Conservation (phyloP, 2,888 invertebrate genomes). For the Thereva unica region DNA sequence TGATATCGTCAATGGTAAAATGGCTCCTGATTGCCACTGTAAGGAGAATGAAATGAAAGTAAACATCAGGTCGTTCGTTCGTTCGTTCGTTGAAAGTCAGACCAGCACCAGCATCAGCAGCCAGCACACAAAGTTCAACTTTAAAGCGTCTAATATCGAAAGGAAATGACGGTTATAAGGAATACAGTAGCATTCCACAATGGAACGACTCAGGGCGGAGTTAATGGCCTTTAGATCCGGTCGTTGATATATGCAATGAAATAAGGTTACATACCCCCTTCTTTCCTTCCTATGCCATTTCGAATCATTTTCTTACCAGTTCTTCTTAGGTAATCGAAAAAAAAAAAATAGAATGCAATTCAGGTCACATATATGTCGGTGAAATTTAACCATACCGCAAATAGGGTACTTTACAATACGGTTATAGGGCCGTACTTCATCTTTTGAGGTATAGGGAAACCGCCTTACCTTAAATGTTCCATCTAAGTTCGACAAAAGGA, state of each 20-base stretch:
- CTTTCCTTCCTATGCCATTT: neutral
- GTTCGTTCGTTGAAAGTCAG: neutral
- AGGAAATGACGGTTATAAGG: conserved; percentile 1
- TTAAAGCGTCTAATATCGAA: neutral
- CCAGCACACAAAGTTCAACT: neutral
- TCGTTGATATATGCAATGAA: no score
- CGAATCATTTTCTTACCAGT: conserved; percentile 1
- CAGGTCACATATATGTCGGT: no score
- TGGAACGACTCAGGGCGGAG: neutral
- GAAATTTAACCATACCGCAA: no score
- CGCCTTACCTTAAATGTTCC: no score
- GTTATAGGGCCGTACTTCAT: no score
- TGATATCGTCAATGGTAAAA: conserved; percentile 5
- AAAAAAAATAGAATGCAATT: no score
- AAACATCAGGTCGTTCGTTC: neutral
- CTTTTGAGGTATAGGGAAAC: no score
- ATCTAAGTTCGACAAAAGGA: no score
- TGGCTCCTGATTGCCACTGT: conserved; percentile 11
- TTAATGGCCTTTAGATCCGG: neutral
- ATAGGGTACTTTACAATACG: no score
- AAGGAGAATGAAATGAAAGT: neutral
- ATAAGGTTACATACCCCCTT: no score
- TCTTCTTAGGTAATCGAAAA: no score
- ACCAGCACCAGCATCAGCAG: neutral
- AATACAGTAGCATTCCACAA: neutral